Evolutionary conservation across 2,797 vertebrate genomes (phyloP), one percentile per base, ranked within the genome.

Genomic region (Platyrinchus mystaceus): DNA sequence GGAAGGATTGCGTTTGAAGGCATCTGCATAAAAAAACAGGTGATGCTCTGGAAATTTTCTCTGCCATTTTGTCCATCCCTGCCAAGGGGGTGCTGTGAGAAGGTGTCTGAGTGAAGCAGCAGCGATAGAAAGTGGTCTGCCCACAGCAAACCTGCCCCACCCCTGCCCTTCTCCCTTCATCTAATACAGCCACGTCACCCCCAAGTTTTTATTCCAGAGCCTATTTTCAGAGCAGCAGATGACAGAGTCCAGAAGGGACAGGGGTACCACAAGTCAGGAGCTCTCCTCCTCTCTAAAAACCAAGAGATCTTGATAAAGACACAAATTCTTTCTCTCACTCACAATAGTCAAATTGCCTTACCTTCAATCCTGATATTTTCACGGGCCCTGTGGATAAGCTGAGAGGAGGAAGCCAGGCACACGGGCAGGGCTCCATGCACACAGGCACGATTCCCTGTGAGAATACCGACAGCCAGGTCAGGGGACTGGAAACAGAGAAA

Each of bases 401-500:
- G 74, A 28, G 68, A 62, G 39, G 34, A 46, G 47, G 79, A 55
- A 68, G 36, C 8, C 12, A 3, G 68, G 78, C 28, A 49, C n/a
- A 9, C 0, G 2, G 46, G 37, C 41, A 34, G 0, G 30, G n/a
- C 19, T 63, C 30, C 41, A n/a, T 20, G 53, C 1, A 0, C 32
- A 7, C 1, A 6, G 44, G 34, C 56, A 34, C 19, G 4, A 8
- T 14, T 41, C 34, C 39, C 62, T 1, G 2, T 1, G 2, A 1
- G 7, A 58, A 6, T 8, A 18, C 22, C 2, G 1, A 5, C 47
- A 63, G 43, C 21, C 5, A 2, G 73, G 10, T 14, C 17, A 14
- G 44, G 47, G 30, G 16, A 20, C 39, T 75, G 78, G 46, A 22
- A 62, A 28, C 12, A 62, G 30, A 27, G 76, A 14, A 43, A 24